These are phyloP conservation scores for Falco concolor DNA, from an alignment of 2,797 vertebrate species.

Conservation along the genomic window DNA sequence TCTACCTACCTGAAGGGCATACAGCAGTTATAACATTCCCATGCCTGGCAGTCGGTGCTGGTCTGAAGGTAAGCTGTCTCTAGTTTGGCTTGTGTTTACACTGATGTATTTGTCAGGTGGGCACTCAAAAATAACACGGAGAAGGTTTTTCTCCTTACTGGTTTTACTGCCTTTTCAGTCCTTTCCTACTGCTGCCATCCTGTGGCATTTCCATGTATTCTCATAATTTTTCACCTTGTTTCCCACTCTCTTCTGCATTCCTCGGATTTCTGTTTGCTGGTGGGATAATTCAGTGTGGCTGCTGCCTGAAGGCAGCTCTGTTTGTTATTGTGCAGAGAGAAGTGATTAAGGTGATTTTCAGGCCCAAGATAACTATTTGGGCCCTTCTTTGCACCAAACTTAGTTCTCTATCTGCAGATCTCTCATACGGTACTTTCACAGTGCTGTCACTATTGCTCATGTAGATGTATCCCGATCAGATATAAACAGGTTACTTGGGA, in stretches of 20 bases:
- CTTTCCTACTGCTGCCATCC: background rate
- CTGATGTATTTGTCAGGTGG: background rate
- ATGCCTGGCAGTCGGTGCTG: conserved; percentile 67
- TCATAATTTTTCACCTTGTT: background rate
- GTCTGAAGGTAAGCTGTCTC: conserved; percentile 74
- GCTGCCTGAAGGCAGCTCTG: background rate
- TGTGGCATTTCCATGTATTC: background rate
- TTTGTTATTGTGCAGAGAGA: background rate
- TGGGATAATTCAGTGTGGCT: background rate
- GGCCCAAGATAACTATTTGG: background rate
- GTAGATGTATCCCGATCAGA: background rate
- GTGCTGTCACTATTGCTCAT: background rate
- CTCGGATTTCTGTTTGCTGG: background rate
- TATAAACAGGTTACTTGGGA: background rate
- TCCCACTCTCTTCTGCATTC: background rate
- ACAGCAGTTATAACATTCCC: conserved; percentile 79
- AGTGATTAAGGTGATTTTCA: background rate
- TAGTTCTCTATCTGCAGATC: background rate
- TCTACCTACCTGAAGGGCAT: conserved; percentile 84
- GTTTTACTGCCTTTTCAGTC: background rate
- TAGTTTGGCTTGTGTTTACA: background rate
- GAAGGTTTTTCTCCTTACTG: background rate
- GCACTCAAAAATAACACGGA: background rate
- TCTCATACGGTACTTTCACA: background rate
- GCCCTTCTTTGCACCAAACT: background rate